phyloP scores from a whole-genome alignment of 2,888 invertebrate genomes.

The Abrostola triplasia region DNA sequence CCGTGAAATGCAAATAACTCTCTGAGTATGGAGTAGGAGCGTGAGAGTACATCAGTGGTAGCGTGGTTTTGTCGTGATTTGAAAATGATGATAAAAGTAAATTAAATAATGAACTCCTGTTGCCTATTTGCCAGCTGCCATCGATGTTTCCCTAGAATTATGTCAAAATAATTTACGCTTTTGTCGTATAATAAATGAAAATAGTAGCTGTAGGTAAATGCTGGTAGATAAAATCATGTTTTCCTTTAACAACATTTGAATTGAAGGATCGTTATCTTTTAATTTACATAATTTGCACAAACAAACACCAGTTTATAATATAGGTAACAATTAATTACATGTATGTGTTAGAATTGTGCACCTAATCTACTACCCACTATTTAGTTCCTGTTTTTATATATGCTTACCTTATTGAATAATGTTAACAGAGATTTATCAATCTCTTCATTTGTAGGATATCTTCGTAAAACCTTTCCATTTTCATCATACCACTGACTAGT shows the following conservation, averaged over 20 bases:
- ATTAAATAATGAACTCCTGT: slow-evolving; percentile 89
- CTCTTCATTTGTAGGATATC: slow-evolving; percentile 83
- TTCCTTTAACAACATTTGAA: too few relatives aligned
- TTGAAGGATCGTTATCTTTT: too few relatives aligned
- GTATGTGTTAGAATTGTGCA: too few relatives aligned
- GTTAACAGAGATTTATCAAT: slow-evolving; percentile 82
- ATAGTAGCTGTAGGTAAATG: neutral
- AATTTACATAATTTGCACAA: too few relatives aligned
- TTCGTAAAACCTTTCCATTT: slow-evolving; percentile 91
- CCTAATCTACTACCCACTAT: too few relatives aligned
- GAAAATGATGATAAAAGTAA: slow-evolving; percentile 82
- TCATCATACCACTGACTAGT: slow-evolving; percentile 95
- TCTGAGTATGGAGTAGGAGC: slow-evolving; percentile 80
- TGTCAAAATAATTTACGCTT: slow-evolving; percentile 4
- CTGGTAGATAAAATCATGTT: too few relatives aligned
- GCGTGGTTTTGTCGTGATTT: slow-evolving; percentile 79
- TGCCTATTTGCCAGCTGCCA: slow-evolving; percentile 87
- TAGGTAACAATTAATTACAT: too few relatives aligned
- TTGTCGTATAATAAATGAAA: neutral
- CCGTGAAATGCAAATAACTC: slow-evolving; percentile 83
- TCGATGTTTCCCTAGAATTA: slow-evolving; percentile 80
- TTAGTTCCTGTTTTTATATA: too few relatives aligned
- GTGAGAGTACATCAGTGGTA: slow-evolving; percentile 81
- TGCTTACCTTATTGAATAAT: slow-evolving; percentile 78
- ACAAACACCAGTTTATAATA: too few relatives aligned